Conservation (phyloP, 2,113 vertebrate species). For the Cygnus buccinator region DNA sequence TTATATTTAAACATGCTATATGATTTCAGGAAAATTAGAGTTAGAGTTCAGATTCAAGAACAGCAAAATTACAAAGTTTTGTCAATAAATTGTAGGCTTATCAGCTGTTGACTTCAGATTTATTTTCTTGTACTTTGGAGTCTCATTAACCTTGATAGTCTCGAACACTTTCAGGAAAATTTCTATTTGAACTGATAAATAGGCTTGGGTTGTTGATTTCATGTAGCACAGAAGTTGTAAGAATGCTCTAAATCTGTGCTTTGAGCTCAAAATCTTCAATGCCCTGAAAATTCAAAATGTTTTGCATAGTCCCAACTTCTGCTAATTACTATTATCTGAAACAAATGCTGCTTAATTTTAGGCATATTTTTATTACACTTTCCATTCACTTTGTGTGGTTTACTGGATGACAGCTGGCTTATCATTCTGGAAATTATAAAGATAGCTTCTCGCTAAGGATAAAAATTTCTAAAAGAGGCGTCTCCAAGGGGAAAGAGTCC, state of each 20-base stretch:
- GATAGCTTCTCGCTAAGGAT: slow-evolving; percentile 18
- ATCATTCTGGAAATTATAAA: slow-evolving; percentile 17
- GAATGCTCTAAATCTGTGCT: background rate
- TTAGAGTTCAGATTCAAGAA: background rate
- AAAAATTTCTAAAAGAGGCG: background rate
- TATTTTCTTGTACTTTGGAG: background rate
- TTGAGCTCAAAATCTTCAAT: background rate
- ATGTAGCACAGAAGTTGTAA: background rate
- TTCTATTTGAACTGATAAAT: background rate
- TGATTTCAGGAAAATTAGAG: background rate
- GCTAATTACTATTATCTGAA: background rate
- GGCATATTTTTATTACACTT: background rate
- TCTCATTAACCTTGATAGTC: background rate
- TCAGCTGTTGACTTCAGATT: background rate
- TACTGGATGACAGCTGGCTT: background rate
- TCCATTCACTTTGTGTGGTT: background rate
- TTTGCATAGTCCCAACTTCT: background rate
- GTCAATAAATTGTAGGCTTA: background rate
- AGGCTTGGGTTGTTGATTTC: background rate
- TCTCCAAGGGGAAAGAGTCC: background rate
- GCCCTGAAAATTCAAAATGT: background rate
- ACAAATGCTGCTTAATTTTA: slow-evolving; percentile 4
- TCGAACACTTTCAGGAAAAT: background rate
- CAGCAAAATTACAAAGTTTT: background rate
- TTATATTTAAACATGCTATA: background rate